Percentiles rank a stretch among this genome's conserved stretches.
Evolutionary conservation across 2,888 invertebrate genomes (phyloP).

Genomic region (Apamea crenata): DNA sequence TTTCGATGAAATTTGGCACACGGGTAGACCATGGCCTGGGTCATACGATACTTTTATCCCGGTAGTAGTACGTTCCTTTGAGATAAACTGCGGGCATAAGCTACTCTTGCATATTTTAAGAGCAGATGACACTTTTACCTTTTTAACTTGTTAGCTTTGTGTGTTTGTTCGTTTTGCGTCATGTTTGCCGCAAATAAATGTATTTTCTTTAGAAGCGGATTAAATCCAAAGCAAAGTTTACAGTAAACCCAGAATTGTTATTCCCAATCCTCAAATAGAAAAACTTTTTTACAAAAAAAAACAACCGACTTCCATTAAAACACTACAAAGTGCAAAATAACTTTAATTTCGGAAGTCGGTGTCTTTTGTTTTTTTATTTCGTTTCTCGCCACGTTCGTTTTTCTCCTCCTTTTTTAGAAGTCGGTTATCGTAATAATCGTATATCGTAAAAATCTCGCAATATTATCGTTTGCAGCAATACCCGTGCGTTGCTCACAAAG

Average conservation of each 20-base stretch:
- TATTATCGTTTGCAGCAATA: conserved; percentile 28
- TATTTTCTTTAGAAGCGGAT: not conserved
- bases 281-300: too few species aligned
- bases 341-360: too few species aligned
- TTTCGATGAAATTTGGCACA: not conserved
- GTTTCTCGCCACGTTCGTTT: too few species aligned
- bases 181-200: too few species aligned
- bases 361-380: too few species aligned
- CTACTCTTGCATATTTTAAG: not conserved
- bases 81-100: not conserved
- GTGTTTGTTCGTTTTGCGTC: too few species aligned
- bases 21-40: not conserved
- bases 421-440: too few species aligned
- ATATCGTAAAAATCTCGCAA: conserved; percentile 27
- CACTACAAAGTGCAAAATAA: too few species aligned
- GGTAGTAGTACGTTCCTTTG: not conserved
- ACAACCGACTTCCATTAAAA: too few species aligned
- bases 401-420: too few species aligned
- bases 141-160: too few species aligned
- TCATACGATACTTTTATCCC: not conserved
- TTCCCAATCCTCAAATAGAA: not conserved
- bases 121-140: not conserved
- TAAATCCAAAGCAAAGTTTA: not conserved
- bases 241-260: not conserved
- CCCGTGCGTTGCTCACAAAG: conserved; percentile 37